Base-by-base conservation (phyloP, 1,140 invertebrate species). In the Panulirus ornatus region DNA sequence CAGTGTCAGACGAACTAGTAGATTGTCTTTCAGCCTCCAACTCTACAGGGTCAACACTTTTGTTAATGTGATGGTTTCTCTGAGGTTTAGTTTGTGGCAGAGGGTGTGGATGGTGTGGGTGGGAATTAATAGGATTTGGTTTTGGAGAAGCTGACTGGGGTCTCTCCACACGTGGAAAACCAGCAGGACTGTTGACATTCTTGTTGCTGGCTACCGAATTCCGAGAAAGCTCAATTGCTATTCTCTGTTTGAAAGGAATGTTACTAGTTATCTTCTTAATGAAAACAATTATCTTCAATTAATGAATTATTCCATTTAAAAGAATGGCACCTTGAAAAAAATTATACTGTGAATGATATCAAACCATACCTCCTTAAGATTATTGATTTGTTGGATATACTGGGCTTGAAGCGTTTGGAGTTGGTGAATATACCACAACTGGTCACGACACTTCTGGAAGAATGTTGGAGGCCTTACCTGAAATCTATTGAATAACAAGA, bases 381-480 rank as follows among this genome's bases (percentile, higher is more conserved):
- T 96, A 94, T 97, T 97, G 85, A 98, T 96, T 93, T 98, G 97
- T 63, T 95, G 94, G 47, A 96, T 95, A 92, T 97, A 96, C 93
- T 98, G 97, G 93, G 96, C 96, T 94, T 98, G 97, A 90, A 97
- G 95, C 36, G 96, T 95, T 84, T 97, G 95, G 71, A 98, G 94
- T 94, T 98, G 97, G 93, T 96, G 96, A 88, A 98, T 98, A 93
- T 98, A 98, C 97, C 97, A 98, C 93, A 98, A 97, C 93, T 98
- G 97, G 94, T 99, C 98, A 91, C 97, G 95, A 93, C 97, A 98
- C 90, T 97, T 97, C 94, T 98, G 98, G 93, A 97, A 98, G 94
- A 98, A 99, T 75, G 97, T 98, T 19, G 98, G 97, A 38, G 97
- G 97, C 78, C 98, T 96, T 30, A 98, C 98, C 95, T 98, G 97